Conservation (phyloP, 2,888 invertebrate genomes). For the Amiota communis region DNA sequence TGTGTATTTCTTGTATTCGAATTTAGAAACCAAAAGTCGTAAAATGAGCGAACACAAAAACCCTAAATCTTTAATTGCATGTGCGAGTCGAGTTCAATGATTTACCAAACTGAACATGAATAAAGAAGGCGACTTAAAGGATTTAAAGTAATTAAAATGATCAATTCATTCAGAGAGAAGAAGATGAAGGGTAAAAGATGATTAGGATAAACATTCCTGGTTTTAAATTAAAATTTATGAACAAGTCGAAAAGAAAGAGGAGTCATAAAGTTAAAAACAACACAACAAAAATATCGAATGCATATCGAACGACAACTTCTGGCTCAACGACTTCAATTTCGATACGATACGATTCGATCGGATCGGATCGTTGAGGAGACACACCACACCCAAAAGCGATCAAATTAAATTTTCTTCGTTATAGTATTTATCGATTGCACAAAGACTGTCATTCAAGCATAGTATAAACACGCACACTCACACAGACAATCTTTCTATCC, state of each 20-base stretch:
- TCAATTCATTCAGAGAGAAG: slow-evolving; percentile 44
- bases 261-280: too few relatives aligned
- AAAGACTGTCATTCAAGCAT: not conserved
- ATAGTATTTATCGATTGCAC: slow-evolving; percentile 16
- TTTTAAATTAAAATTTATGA: slow-evolving; percentile 1
- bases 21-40: too few relatives aligned
- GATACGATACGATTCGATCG: not conserved
- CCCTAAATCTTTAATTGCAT: slow-evolving; percentile 50
- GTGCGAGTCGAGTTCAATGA: slow-evolving; percentile 44
- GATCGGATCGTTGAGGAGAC: not conserved
- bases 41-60: too few relatives aligned
- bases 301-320: not conserved
- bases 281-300: too few relatives aligned
- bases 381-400: slow-evolving; percentile 21
- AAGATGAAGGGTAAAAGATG: slow-evolving; percentile 27
- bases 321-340: not conserved
- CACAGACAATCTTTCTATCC: not conserved
- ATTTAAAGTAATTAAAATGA: slow-evolving; percentile 57
- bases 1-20: too few relatives aligned
- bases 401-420: slow-evolving; percentile 21
- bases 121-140: slow-evolving; percentile 43
- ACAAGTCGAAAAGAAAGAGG: not conserved
- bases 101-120: slow-evolving; percentile 35
- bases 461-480: slow-evolving; percentile 1
- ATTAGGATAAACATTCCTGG: not conserved